These are phyloP conservation scores for Caerostris darwini DNA, from an alignment of 1,140 invertebrate species.

Conservation along the genomic window DNA sequence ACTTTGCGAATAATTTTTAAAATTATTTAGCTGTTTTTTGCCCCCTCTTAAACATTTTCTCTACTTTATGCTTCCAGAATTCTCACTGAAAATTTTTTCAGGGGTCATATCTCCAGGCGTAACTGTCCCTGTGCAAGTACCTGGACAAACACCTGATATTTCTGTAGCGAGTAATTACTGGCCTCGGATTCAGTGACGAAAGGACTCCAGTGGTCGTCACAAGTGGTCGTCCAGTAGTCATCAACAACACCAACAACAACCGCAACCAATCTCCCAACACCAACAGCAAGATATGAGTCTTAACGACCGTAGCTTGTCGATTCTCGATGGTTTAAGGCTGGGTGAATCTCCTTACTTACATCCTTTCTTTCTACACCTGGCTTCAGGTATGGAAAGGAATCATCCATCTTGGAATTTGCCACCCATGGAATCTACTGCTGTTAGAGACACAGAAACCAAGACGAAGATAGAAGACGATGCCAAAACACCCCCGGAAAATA, in stretches of 20 bases:
- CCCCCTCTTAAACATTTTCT: too few species aligned
- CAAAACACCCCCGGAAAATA: constrained; percentile 12
- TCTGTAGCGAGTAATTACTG: constrained; percentile 93
- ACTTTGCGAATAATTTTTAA: too few species aligned
- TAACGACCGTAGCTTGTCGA: constrained; percentile 50
- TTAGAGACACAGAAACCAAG: constrained; percentile 19
- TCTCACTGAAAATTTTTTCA: constrained; percentile 83
- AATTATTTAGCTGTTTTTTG: too few species aligned
- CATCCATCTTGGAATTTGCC: constrained; percentile 62
- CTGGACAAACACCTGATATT: constrained; percentile 91
- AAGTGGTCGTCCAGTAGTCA: constrained; percentile 76
- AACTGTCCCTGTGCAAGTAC: constrained; percentile 97
- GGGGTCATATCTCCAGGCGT: constrained; percentile 98
- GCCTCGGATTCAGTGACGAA: constrained; percentile 96
- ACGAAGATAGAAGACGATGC: constrained; percentile 45
- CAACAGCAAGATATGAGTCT: constrained; percentile 50
- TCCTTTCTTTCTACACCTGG: constrained; percentile 66
- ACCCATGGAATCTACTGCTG: constrained; percentile 20
- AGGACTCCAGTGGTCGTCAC: constrained; percentile 82
- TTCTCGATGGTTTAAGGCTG: constrained; percentile 69
- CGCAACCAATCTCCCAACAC: background rate
- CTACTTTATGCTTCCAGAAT: background rate
- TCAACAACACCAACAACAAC: constrained; percentile 57
- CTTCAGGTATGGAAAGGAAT: constrained; percentile 64
- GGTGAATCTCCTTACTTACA: constrained; percentile 73